Conservation (phyloP, 2,888 invertebrate genomes). For the Temnothorax ravouxi region DNA sequence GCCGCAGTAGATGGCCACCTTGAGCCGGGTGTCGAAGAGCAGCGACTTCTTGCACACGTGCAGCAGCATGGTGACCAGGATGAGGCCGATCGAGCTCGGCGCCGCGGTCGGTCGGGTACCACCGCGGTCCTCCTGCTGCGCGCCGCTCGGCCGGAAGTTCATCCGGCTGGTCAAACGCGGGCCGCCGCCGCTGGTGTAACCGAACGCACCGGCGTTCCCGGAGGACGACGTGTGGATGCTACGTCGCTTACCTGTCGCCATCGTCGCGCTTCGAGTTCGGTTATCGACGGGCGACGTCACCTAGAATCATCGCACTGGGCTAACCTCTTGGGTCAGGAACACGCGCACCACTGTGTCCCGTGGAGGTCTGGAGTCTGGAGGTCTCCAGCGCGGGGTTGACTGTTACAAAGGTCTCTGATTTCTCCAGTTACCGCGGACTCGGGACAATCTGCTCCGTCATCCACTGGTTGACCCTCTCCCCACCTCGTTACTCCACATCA, state of each 20-base stretch:
- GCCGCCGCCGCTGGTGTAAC: constrained; percentile 68
- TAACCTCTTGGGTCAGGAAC: constrained; percentile 2
- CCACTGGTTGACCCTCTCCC: constrained; percentile 27
- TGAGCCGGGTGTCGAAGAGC: constrained; percentile 94
- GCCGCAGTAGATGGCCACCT: constrained; percentile 94
- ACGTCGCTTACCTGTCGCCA: constrained; percentile 79
- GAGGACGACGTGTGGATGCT: constrained; percentile 73
- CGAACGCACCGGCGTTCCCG: constrained; percentile 62
- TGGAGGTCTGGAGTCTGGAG: no score
- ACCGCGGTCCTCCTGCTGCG: constrained; percentile 87
- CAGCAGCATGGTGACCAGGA: constrained; percentile 93
- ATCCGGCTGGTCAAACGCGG: constrained; percentile 83
- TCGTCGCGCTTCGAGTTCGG: constrained; percentile 59
- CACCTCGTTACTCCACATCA: constrained; percentile 2
- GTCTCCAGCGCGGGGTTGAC: not conserved
- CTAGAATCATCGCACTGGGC: constrained; percentile 1
- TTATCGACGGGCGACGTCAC: not conserved
- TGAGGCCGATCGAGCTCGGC: constrained; percentile 93
- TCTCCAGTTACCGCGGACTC: not conserved
- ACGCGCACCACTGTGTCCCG: no score
- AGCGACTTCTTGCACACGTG: constrained; percentile 95
- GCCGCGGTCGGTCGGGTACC: constrained; percentile 95
- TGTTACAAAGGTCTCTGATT: not conserved
- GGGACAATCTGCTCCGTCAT: constrained; percentile 26
- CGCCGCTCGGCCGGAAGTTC: constrained; percentile 88